phyloP scores from a whole-genome alignment of 2,797 vertebrate genomes.

The Paramormyrops hopkinsi region DNA sequence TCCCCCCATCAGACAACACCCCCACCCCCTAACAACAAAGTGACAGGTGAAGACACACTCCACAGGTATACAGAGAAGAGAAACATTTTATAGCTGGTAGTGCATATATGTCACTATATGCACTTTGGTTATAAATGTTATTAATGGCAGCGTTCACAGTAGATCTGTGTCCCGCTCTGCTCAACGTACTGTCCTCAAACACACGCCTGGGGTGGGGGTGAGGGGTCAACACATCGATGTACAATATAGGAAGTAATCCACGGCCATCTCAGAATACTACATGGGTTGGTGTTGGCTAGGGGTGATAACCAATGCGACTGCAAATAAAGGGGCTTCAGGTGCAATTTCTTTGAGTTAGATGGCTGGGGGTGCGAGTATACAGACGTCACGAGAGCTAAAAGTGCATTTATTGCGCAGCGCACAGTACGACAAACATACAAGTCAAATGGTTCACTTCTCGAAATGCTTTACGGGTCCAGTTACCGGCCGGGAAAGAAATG shows the following conservation, averaged over 20 bases:
- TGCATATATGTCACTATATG: slow-evolving; percentile 47
- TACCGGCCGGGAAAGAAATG: neutral
- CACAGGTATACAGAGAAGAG: neutral
- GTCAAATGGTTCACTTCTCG: slow-evolving; percentile 15
- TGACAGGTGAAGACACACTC: slow-evolving; percentile 7
- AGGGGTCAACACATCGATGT: neutral
- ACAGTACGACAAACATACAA: slow-evolving; percentile 16
- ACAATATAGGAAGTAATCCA: neutral
- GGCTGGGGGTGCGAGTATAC: slow-evolving; percentile 40
- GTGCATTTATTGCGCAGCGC: slow-evolving; percentile 61
- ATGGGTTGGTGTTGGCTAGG: neutral
- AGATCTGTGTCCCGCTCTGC: slow-evolving; percentile 51
- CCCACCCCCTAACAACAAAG: neutral
- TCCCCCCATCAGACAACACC: neutral
- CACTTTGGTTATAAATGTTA: slow-evolving; percentile 40
- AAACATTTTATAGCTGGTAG: slow-evolving; percentile 24
- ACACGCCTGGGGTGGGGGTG: slow-evolving; percentile 29
- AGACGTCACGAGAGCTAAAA: slow-evolving; percentile 57
- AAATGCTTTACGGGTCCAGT: neutral
- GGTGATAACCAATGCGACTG: slow-evolving; percentile 43
- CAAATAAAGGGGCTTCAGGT: slow-evolving; percentile 42
- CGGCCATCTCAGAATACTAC: slow-evolving; percentile 33
- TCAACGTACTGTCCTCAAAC: slow-evolving; percentile 46
- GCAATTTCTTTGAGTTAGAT: slow-evolving; percentile 49
- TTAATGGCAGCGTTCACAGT: slow-evolving; percentile 44